Evolutionary conservation across 2,888 invertebrate species (phyloP).

Genomic region (Cerceris rybyensis): DNA sequence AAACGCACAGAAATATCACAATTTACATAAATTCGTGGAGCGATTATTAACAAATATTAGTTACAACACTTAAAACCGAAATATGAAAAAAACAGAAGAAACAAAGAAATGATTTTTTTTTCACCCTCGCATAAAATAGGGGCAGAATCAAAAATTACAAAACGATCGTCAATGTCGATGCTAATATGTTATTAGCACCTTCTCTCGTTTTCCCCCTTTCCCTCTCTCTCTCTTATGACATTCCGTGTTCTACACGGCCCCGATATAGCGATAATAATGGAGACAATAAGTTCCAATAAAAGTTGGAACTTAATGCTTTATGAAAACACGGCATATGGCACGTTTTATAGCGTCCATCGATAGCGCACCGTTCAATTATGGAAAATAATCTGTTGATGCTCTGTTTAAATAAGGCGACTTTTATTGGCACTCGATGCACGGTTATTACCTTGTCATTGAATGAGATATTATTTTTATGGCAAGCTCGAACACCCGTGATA

Average conservation of each 20-base stretch:
- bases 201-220: no score
- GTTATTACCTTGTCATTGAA: slow-evolving; percentile 17
- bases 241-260: slow-evolving; percentile 22
- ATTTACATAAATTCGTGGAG: no score
- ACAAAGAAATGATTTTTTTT: background rate
- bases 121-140: background rate
- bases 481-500: background rate
- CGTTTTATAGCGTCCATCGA: slow-evolving; percentile 42
- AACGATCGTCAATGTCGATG: background rate
- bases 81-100: no score
- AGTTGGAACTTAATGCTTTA: slow-evolving; percentile 46
- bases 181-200: slow-evolving; percentile 2
- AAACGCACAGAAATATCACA: no score
- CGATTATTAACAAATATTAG: no score
- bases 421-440: slow-evolving; percentile 39
- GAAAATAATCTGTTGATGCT: slow-evolving; percentile 53
- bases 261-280: slow-evolving; percentile 34
- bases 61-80: no score
- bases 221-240: slow-evolving; percentile 22
- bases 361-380: slow-evolving; percentile 53
- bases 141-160: background rate
- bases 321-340: slow-evolving; percentile 57
- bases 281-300: slow-evolving; percentile 53
- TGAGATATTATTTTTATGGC: slow-evolving; percentile 13
- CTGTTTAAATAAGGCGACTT: slow-evolving; percentile 56